These are phyloP conservation scores for Lithophane semibrunnea DNA, from an alignment of 2,888 invertebrate genomes.

Conservation along the genomic window DNA sequence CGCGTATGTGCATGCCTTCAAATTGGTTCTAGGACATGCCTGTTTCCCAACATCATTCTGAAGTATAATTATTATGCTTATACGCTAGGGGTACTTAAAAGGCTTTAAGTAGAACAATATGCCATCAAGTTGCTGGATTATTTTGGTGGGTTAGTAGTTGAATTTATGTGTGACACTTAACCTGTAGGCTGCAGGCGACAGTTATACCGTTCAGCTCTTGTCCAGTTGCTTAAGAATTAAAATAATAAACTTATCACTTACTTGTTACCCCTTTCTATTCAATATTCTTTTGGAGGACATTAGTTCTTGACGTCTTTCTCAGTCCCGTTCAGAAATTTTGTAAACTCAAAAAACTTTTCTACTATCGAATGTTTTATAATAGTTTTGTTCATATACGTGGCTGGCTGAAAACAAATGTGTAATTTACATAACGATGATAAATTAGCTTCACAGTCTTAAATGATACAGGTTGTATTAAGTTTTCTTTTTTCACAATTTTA, in stretches of 20 bases:
- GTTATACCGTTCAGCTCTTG: neutral
- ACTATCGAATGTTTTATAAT: neutral
- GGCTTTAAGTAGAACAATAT: no score
- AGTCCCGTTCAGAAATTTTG: neutral
- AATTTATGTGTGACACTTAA: no score
- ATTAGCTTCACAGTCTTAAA: neutral
- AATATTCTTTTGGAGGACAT: neutral
- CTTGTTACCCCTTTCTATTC: neutral
- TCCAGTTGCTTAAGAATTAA: neutral
- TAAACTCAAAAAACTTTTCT: neutral
- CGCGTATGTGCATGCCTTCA: neutral
- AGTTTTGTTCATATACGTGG: neutral
- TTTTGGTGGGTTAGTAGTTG: neutral
- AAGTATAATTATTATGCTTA: neutral
- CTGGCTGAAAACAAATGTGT: neutral
- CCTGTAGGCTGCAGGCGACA: no score
- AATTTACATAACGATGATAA: neutral
- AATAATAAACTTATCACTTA: slow-evolving; percentile 3
- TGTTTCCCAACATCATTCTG: neutral
- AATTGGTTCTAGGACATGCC: neutral
- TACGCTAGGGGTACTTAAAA: no score
- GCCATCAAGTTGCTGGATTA: neutral
- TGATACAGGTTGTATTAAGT: neutral
- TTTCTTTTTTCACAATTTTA: neutral
- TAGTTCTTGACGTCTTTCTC: neutral